Conservation (phyloP, 53 echinoderm and acorn worm species). For the Paracentrotus lividus region DNA sequence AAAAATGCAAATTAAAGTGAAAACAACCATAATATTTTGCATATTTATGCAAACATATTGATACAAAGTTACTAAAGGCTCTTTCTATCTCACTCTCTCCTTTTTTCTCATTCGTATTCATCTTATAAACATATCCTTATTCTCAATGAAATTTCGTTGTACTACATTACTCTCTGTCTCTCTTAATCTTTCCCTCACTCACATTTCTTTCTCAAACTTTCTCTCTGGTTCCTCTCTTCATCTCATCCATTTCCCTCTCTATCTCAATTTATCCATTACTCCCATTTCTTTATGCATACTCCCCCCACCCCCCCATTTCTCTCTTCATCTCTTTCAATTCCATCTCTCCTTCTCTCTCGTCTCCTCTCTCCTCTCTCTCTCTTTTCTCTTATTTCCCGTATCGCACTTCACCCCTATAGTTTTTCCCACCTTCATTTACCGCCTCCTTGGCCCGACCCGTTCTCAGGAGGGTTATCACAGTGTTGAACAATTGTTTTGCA, state of each 20-base stretch:
- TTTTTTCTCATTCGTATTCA: no score
- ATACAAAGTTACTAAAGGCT: no score
- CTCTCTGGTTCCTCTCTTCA: background rate
- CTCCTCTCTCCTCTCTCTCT: background rate
- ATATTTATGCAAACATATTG: no score
- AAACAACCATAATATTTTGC: no score
- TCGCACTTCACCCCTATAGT: background rate
- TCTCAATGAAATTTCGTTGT: no score
- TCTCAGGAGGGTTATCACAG: background rate
- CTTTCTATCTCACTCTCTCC: no score
- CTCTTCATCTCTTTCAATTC: background rate
- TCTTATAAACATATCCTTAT: no score
- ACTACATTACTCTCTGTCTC: no score
- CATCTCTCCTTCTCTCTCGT: background rate
- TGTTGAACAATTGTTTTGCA: constrained; percentile 32
- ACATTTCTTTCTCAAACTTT: background rate
- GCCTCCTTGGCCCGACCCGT: background rate
- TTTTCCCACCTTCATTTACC: background rate
- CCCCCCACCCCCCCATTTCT: background rate
- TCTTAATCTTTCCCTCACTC: background rate
- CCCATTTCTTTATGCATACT: background rate
- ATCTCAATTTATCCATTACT: background rate
- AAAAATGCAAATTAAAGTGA: no score
- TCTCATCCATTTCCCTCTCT: background rate
- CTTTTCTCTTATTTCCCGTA: background rate